A percentile compares a stretch with the other conserved stretches of the same genome.
phyloP scores from a whole-genome alignment of 1,140 invertebrate genomes.

The Sogatella furcifera region DNA sequence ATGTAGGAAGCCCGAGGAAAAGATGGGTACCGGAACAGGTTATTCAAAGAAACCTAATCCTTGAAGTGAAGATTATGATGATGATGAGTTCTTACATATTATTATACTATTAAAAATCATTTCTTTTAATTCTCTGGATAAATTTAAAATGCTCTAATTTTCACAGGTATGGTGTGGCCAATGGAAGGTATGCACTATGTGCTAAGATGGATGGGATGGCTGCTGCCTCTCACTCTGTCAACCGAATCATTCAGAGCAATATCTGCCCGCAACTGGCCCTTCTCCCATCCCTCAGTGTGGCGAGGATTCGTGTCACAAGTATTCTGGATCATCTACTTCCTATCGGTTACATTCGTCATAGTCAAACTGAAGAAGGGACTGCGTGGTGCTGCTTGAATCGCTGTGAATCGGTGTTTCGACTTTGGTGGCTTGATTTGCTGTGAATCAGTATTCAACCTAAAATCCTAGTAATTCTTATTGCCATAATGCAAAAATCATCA shows the following conservation, averaged over 20 bases:
- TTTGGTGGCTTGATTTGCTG: too few relatives aligned
- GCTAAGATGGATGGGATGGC: constrained; percentile 40
- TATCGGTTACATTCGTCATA: constrained; percentile 24
- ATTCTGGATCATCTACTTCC: constrained; percentile 40
- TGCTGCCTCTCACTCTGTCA: constrained; percentile 45
- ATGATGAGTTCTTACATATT: too few relatives aligned
- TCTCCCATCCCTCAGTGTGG: constrained; percentile 41
- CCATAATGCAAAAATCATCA: too few relatives aligned
- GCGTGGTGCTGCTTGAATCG: constrained; percentile 1
- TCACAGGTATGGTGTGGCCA: constrained; percentile 29
- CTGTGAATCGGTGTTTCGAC: too few relatives aligned
- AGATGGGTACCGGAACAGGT: too few relatives aligned
- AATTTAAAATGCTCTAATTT: neutral
- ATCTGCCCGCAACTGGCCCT: constrained; percentile 44
- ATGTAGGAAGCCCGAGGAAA: too few relatives aligned
- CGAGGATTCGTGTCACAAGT: constrained; percentile 41
- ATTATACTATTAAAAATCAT: too few relatives aligned
- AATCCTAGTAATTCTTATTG: too few relatives aligned
- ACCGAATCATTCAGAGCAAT: constrained; percentile 46
- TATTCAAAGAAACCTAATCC: too few relatives aligned
- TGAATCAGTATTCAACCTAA: too few relatives aligned
- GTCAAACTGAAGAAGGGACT: constrained; percentile 24
- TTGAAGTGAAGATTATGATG: too few relatives aligned
- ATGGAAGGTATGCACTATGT: constrained; percentile 39
- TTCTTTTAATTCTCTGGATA: too few relatives aligned